Base-by-base conservation (phyloP, 2,888 invertebrate genomes). In the Agriopis leucophaearia region DNA sequence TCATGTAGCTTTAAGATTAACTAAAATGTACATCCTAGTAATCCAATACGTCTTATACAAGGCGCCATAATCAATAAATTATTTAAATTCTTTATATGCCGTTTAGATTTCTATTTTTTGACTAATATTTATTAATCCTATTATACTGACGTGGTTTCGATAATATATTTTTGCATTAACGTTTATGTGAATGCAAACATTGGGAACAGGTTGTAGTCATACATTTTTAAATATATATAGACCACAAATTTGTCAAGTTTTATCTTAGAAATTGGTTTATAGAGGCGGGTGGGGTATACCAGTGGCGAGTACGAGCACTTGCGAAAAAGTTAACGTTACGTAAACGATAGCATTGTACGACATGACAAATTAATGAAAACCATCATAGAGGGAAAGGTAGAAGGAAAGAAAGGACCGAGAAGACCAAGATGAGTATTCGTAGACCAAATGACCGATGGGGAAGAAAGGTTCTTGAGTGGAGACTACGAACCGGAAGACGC, bases 181-280 rank as follows among this genome's bases (percentile, higher is more conserved):
- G 10, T 69, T 51, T 63, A 63, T 62, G 27, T 54, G 45, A 42
- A 52, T 64, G 59, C 70, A 64, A 63, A 70, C 66, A 62, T 45
- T 63, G 9, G n/a, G 13, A 68, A 72, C 71, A 7, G 61, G 69
- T 47, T 51, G 13, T 6, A 9, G 52, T 63, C 60, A 64, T 74
- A 74, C 73, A 72, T 74, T 68, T 58, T 16, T 15, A 47, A 58
- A 66, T 61, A 57, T 44, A 47, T 70, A 72, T 66, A 51, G 57
- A 61, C 69, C 57, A 54, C 71, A 63, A 74, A 74, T 74, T 74
- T 74, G 74, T 74, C 74, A 56, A 45, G 42, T 68, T 62, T 71
- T 73, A 74, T 71, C 69, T 71, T 56, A 59, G 51, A 55, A 55
- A 58, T 70, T 55, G 45, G 48, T 64, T 47, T 58, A 16, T 7